Percentiles rank a stretch among this genome's conserved stretches.
phyloP scores from a whole-genome alignment of 2,113 vertebrate species.

The Calonectris borealis region DNA sequence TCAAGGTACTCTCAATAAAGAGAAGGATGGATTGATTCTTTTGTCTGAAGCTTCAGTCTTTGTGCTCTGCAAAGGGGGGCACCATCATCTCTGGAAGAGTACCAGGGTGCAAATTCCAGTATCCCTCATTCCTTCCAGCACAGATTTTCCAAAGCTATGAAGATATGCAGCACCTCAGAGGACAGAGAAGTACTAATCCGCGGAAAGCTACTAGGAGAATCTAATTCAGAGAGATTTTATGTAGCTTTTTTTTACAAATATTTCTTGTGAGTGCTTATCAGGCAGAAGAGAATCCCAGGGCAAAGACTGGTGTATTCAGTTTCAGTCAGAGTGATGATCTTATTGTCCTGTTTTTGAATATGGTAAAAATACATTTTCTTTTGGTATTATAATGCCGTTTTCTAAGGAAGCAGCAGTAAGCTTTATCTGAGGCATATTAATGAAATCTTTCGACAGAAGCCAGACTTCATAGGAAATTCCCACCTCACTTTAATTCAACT shows the following conservation, averaged over 20 bases:
- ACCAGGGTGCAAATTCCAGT: neutral
- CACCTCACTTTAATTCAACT: neutral
- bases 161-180: neutral
- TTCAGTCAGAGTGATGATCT: neutral
- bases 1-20: neutral
- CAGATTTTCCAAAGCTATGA: neutral
- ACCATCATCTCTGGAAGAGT: neutral
- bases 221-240: neutral
- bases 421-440: neutral
- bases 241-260: neutral
- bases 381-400: neutral
- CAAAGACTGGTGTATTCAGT: neutral
- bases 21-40: neutral
- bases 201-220: neutral
- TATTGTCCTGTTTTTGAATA: neutral
- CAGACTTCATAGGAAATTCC: neutral
- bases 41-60: neutral
- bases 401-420: neutral
- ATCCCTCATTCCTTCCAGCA: neutral
- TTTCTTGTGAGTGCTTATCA: neutral
- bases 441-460: neutral
- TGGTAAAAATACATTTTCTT: neutral
- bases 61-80: neutral
- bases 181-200: neutral
- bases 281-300: neutral